phyloP scores from a whole-genome alignment of 2,113 vertebrate species.

The Blennius ocellaris region DNA sequence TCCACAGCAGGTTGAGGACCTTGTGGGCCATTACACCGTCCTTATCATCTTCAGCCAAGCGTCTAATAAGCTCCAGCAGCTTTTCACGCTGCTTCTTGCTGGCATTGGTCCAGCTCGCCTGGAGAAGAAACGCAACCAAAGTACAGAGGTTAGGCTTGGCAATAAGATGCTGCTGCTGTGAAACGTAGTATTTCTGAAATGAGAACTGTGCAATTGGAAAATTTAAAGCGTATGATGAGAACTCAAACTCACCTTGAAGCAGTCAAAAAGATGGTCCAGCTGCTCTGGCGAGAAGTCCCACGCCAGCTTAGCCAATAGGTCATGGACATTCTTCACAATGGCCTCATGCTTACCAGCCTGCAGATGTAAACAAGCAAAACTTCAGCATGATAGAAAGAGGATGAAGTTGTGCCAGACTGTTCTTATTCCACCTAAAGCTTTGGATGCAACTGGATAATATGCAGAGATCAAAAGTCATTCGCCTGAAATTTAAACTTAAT shows the following conservation, averaged over 20 bases:
- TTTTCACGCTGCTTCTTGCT: slow-evolving; percentile 99
- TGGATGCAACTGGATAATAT: too few species aligned
- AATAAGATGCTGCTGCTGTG: not conserved
- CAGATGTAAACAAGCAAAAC: slow-evolving; percentile 27
- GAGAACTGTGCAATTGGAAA: not conserved
- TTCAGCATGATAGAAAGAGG: too few species aligned
- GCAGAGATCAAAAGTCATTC: too few species aligned
- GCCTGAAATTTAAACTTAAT: too few species aligned
- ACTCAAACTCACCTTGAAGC: slow-evolving; percentile 91
- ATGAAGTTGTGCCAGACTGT: too few species aligned
- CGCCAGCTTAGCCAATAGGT: slow-evolving; percentile 96
- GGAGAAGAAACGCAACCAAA: slow-evolving; percentile 6
- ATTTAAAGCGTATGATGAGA: not conserved
- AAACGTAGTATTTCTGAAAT: not conserved
- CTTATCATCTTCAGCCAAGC: slow-evolving; percentile 98
- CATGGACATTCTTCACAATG: slow-evolving; percentile 99
- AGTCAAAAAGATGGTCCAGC: slow-evolving; percentile 99
- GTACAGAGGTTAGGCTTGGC: not conserved
- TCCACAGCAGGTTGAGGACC: slow-evolving; percentile 97
- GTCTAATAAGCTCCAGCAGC: slow-evolving; percentile 95
- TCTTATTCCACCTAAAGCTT: too few species aligned
- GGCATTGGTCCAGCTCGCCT: slow-evolving; percentile 99
- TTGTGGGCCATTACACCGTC: slow-evolving; percentile 99
- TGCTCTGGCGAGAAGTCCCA: slow-evolving; percentile 99
- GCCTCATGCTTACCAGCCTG: slow-evolving; percentile 99